Conservation (phyloP, 2,888 invertebrate species). For the Zaprionus lineosus region DNA sequence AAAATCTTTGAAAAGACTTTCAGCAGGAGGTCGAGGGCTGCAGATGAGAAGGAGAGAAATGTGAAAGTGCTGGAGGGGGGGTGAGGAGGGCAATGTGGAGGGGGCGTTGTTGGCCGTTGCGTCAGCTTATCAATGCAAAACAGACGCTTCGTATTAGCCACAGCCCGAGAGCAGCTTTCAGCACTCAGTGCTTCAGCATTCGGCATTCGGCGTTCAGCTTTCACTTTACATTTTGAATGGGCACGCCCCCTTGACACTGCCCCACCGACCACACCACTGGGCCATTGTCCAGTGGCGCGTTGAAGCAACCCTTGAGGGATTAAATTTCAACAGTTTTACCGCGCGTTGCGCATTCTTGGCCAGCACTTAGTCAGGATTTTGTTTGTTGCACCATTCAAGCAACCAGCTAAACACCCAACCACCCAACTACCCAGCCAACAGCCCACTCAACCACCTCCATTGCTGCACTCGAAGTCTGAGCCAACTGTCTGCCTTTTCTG, state of each 20-base stretch:
- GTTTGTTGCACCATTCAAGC: slow-evolving; percentile 19
- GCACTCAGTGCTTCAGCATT: not conserved
- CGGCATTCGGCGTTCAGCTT: slow-evolving; percentile 15
- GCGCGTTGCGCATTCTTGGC: slow-evolving; percentile 71
- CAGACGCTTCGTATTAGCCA: slow-evolving; percentile 67
- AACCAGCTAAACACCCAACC: slow-evolving; percentile 7
- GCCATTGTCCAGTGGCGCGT: slow-evolving; percentile 61
- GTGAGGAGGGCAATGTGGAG: not conserved
- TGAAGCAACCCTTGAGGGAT: slow-evolving; percentile 79
- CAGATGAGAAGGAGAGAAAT: slow-evolving; percentile 12
- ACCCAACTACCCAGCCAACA: slow-evolving; percentile 36
- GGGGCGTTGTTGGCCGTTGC: slow-evolving; percentile 10
- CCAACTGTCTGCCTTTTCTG: slow-evolving; percentile 20
- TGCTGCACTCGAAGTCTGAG: too few species aligned
- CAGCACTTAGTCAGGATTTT: slow-evolving; percentile 51
- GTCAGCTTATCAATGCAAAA: slow-evolving; percentile 76
- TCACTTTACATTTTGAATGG: slow-evolving; percentile 50
- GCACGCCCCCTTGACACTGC: slow-evolving; percentile 8
- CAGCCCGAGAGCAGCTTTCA: slow-evolving; percentile 7
- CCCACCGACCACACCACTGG: not conserved
- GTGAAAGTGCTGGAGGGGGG: not conserved
- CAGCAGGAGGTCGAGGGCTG: not conserved
- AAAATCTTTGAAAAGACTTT: slow-evolving; percentile 42
- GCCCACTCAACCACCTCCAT: slow-evolving; percentile 10
- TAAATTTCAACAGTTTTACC: slow-evolving; percentile 74